These are phyloP conservation scores for Chironomus riparius DNA, from an alignment of 2,888 invertebrate genomes.

Conservation along the genomic window DNA sequence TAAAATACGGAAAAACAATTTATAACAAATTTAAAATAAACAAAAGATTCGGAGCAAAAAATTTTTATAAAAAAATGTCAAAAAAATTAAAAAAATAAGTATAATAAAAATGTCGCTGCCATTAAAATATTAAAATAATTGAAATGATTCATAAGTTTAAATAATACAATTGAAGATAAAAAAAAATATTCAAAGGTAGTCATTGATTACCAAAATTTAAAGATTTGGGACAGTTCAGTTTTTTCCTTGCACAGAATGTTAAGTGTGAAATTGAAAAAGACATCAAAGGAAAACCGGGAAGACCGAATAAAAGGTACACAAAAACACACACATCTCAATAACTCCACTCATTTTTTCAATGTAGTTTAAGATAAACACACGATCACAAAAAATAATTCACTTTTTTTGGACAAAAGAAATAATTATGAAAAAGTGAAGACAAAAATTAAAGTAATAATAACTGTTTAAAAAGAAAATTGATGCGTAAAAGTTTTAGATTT, in stretches of 20 bases:
- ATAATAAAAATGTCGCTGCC: slow-evolving; percentile 1
- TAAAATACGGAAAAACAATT: not conserved
- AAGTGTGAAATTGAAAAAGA: not conserved
- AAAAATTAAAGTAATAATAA: not conserved
- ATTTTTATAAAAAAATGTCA: not conserved
- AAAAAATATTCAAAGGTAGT: not conserved
- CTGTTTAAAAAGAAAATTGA: not conserved
- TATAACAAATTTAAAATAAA: not conserved
- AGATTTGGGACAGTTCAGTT: too few species aligned
- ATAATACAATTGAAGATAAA: not conserved
- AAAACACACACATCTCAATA: not conserved
- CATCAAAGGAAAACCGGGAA: not conserved
- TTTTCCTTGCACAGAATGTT: too few species aligned
- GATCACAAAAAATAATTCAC: not conserved
- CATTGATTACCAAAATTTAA: too few species aligned
- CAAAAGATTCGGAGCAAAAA: not conserved
- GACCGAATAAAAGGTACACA: not conserved
- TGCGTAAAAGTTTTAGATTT: not conserved
- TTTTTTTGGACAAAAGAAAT: too few species aligned
- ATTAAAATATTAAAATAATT: not conserved
- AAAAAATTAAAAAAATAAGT: not conserved
- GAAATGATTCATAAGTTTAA: not conserved
- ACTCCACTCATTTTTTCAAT: not conserved
- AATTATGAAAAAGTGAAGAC: not conserved
- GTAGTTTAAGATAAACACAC: not conserved